These are phyloP conservation scores for Lasioglossum pauxillum DNA, from an alignment of 2,888 invertebrate species.

Conservation along the genomic window DNA sequence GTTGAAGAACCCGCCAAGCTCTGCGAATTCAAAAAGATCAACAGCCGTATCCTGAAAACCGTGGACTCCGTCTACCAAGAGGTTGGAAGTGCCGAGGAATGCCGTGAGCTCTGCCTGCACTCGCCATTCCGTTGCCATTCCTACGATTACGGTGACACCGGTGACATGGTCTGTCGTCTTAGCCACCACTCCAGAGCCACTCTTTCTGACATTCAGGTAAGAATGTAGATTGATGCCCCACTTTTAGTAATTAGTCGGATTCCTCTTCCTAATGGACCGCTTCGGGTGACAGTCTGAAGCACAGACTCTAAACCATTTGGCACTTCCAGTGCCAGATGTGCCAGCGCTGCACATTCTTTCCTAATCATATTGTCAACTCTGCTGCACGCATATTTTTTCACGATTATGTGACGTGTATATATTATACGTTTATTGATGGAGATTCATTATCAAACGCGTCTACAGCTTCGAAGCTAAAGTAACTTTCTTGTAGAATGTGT, in stretches of 20 bases:
- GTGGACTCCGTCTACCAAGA: constrained; percentile 97
- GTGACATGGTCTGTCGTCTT: constrained; percentile 96
- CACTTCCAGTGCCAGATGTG: neutral
- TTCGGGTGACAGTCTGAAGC: neutral
- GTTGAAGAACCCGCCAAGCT: constrained; percentile 97
- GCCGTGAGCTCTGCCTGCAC: constrained; percentile 94
- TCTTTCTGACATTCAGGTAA: constrained; percentile 93
- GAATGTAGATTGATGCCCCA: constrained; percentile 40
- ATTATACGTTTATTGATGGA: too few relatives aligned
- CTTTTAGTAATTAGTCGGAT: constrained; percentile 5
- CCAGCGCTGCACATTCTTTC: neutral
- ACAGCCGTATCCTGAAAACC: constrained; percentile 95
- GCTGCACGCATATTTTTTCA: neutral
- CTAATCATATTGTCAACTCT: neutral
- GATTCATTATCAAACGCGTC: too few relatives aligned
- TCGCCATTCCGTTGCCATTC: constrained; percentile 96
- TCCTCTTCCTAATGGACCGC: neutral
- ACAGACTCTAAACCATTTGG: neutral
- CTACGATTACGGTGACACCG: constrained; percentile 97
- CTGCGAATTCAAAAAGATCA: constrained; percentile 96
- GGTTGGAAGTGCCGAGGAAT: constrained; percentile 94
- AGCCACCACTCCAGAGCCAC: constrained; percentile 96
- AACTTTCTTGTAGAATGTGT: too few relatives aligned
- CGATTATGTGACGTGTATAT: neutral
- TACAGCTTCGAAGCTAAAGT: too few relatives aligned